Conservation (phyloP, 2,113 vertebrate genomes). For the Crotalus helleri region DNA sequence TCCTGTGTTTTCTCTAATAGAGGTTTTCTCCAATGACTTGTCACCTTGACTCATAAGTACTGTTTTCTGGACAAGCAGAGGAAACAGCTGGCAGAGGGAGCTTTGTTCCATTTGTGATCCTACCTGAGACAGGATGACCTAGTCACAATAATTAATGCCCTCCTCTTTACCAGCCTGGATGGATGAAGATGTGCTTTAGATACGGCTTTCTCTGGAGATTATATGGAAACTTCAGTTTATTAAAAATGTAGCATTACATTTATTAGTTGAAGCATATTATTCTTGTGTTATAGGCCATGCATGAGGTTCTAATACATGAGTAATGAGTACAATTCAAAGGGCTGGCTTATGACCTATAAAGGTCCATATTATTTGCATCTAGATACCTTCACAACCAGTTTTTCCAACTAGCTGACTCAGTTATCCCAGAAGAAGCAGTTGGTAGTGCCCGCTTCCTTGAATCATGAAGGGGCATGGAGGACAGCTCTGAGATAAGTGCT, state of each 20-base stretch:
- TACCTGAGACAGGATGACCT: neutral
- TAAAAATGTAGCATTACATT: neutral
- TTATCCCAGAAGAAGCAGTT: neutral
- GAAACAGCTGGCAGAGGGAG: neutral
- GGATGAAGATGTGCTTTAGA: neutral
- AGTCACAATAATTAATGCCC: neutral
- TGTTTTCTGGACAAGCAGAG: neutral
- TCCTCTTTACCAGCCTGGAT: neutral
- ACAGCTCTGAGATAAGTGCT: neutral
- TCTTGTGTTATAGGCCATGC: neutral
- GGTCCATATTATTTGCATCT: neutral
- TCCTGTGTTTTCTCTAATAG: neutral
- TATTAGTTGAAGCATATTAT: neutral
- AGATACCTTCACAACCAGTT: neutral
- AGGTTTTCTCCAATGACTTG: neutral
- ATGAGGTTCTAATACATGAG: neutral
- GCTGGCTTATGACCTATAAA: neutral
- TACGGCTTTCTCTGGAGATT: neutral
- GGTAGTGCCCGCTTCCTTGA: neutral
- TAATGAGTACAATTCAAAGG: neutral
- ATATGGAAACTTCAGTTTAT: neutral
- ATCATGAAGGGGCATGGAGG: neutral
- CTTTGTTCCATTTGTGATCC: neutral
- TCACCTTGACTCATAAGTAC: neutral
- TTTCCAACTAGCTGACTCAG: neutral